Evolutionary conservation across 2,888 invertebrate species (phyloP), one percentile per base, ranked within the genome.

Genomic region (Drosophila borealis): DNA sequence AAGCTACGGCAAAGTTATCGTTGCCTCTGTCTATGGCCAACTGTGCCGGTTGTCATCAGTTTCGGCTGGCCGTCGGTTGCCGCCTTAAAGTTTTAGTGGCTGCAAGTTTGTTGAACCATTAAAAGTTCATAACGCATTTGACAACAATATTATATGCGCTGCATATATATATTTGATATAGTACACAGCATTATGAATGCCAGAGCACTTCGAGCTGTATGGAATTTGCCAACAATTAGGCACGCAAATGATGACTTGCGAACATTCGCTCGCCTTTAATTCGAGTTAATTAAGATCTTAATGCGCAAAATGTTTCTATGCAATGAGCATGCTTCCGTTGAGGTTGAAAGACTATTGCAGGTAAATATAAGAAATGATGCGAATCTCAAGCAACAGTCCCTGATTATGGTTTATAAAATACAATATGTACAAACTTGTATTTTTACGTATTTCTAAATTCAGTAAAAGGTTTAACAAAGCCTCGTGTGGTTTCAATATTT

Each of bases 71-170:
- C 44, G 37, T 19, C 46, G 48, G 53, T 53, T 45, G 45, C 25
- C 53, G 71, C 46, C 68, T 76, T 66, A 86, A 78, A 78, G 75
- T 85, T 82, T 56, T 48, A 68, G 74, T 78, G 81, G 68, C 57
- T 78, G 55, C 60, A 78, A 75, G 61, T 84, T 81, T 78, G 76
- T 60, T 67, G n/a, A 66, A 60, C 78, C 80, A 67, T 80, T 67
- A 62, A 72, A 72, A 63, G 63, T 74, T 78, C 49, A 64, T 46
- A 69, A 57, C 36, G 41, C 41, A 45, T 54, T 56, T 41, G 62
- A 59, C 54, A 71, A 56, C 51, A 71, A 42, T 56, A 69, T 56
- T 51, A 62, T 69, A 37, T 42, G 13, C 4, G 11, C 11, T 34
- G 11, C 3, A 36, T 4, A 53, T 25, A 14, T 53, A 13, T 14